A percentile compares a stretch with the other conserved stretches of the same genome.
Conservation (phyloP, 2,888 invertebrate genomes). For the Marronus borbonicus region DNA sequence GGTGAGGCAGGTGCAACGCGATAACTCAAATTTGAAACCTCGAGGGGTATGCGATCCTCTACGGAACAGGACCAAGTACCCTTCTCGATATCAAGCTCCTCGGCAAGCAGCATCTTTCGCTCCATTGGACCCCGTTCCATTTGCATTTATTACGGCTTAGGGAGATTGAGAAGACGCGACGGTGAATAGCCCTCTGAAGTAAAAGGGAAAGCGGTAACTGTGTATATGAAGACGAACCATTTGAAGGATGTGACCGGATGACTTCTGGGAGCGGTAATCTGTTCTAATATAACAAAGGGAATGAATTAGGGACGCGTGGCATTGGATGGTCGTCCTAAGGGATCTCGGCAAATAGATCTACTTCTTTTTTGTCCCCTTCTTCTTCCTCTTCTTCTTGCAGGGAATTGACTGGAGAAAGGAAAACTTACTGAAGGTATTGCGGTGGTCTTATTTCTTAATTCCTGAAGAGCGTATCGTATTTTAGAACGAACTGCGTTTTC, state of each 20-base stretch:
- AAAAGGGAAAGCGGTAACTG: not conserved
- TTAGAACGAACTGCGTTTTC: too few relatives aligned
- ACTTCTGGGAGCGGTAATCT: conserved; percentile 38
- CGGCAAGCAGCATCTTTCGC: not conserved
- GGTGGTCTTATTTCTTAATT: conserved; percentile 9
- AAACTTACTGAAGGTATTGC: not conserved
- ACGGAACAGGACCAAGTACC: too few relatives aligned
- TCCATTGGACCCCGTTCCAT: not conserved
- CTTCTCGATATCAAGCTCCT: not conserved
- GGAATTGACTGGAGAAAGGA: not conserved
- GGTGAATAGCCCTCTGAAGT: not conserved
- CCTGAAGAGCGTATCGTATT: not conserved
- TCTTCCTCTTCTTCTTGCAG: not conserved
- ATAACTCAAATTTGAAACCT: conserved; percentile 6
- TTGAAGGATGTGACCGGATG: not conserved
- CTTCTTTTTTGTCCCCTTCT: not conserved
- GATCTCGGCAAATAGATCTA: conserved; percentile 28
- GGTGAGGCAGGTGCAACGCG: conserved; percentile 14
- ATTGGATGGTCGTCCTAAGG: conserved; percentile 7
- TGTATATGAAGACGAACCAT: too few relatives aligned
- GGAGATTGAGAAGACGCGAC: not conserved
- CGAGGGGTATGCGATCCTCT: not conserved
- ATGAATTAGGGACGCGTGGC: conserved; percentile 18
- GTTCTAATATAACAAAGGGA: conserved; percentile 35
- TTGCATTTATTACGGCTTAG: conserved; percentile 23